Conservation (phyloP, 2,113 vertebrate species). For the Anseranas semipalmata region DNA sequence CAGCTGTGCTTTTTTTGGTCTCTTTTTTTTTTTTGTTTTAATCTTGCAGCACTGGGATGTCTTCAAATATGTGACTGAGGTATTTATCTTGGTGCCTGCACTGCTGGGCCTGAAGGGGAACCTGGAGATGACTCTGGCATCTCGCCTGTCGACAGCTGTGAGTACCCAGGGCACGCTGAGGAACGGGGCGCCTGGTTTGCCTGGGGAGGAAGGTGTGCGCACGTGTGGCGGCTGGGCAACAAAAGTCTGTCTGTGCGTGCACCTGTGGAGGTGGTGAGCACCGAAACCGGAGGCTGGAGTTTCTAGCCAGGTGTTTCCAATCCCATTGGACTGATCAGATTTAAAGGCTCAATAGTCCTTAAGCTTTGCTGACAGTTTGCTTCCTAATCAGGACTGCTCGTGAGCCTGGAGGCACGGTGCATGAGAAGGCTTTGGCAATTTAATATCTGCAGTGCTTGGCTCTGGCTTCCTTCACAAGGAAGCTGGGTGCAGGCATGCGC, state of each 20-base stretch:
- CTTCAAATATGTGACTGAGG: conserved; percentile 92
- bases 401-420: neutral
- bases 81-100: conserved; percentile 97
- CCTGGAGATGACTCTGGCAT: conserved; percentile 97
- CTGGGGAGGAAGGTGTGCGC: fast-evolving
- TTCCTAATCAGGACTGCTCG: neutral
- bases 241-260: fast-evolving
- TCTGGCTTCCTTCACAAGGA: neutral
- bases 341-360: neutral
- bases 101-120: conserved; percentile 97
- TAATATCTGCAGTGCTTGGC: neutral
- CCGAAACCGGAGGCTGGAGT: neutral
- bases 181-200: fast-evolving
- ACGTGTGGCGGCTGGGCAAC: neutral
- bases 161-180: conserved; percentile 66
- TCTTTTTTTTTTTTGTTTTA: neutral
- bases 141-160: conserved; percentile 96
- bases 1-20: fast-evolving
- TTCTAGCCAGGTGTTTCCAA: neutral
- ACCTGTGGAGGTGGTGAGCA: fast-evolving
- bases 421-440: neutral
- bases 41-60: conserved; percentile 93
- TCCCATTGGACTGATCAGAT: neutral
- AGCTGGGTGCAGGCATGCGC: neutral
- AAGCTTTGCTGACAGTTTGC: neutral